A percentile compares a stretch with the other conserved stretches of the same genome.
phyloP scores from a whole-genome alignment of 2,113 vertebrate species.

The Enhydra lutris region DNA sequence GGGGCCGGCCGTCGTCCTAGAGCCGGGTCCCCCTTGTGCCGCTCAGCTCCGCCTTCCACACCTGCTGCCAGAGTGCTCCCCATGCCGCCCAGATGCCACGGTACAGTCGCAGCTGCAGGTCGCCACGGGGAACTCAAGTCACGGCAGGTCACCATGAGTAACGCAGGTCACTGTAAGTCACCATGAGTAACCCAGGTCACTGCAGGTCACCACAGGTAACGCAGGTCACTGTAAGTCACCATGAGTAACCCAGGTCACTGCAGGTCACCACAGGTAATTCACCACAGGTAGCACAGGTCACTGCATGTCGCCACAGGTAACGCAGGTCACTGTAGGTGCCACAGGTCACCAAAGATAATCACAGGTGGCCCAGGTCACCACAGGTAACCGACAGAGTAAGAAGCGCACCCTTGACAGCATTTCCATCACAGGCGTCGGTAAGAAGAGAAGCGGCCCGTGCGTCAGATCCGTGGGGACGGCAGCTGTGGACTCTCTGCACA shows the following conservation, averaged over 20 bases:
- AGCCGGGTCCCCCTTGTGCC: neutral
- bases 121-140: neutral
- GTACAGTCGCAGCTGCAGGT: neutral
- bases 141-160: neutral
- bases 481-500: accelerated
- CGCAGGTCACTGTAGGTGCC: neutral
- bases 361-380: neutral
- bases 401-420: accelerated
- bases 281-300: neutral
- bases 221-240: neutral
- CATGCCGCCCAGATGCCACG: neutral
- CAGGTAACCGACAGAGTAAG: neutral
- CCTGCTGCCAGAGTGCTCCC: neutral
- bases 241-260: neutral
- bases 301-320: neutral
- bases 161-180: neutral
- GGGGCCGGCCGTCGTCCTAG: accelerated
- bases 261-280: neutral
- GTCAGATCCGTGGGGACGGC: accelerated
- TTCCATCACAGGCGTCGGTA: accelerated
- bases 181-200: neutral
- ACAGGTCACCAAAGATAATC: neutral
- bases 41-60: neutral
- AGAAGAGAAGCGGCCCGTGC: neutral
- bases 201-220: neutral